Conservation (phyloP, 2,888 invertebrate genomes). For the Mechanitis mazaeus region DNA sequence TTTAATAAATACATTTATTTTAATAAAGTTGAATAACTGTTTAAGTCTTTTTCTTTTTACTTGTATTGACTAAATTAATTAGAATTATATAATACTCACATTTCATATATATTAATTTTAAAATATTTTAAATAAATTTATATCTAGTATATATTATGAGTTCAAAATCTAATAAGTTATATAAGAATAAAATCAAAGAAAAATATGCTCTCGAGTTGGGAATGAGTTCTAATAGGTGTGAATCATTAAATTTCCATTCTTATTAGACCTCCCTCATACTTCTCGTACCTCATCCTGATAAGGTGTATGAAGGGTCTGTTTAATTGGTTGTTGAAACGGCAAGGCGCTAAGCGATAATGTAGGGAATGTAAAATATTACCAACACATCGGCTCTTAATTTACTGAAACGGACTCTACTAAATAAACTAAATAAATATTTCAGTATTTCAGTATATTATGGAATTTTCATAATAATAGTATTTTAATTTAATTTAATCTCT, state of each 20-base stretch:
- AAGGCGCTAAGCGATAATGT: constrained; percentile 13
- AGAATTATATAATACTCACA: no score
- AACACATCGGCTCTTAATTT: neutral
- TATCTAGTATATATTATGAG: no score
- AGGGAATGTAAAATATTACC: constrained; percentile 3
- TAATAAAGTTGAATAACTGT: no score
- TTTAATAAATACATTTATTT: no score
- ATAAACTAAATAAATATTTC: neutral
- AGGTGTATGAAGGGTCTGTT: constrained; percentile 50
- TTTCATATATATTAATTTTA: no score
- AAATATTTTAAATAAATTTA: no score
- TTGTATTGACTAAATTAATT: no score
- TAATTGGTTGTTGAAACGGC: constrained; percentile 16
- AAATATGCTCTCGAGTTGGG: constrained; percentile 16
- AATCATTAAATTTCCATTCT: constrained; percentile 45
- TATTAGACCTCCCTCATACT: constrained; percentile 51
- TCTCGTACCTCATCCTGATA: constrained; percentile 43
- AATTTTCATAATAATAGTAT: neutral
- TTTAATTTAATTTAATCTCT: neutral
- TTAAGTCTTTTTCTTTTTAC: no score
- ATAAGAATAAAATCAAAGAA: neutral
- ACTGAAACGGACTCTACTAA: neutral
- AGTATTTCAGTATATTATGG: no score
- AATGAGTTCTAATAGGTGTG: constrained; percentile 21
- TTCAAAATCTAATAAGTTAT: no score